Percentiles rank a stretch among this genome's conserved stretches.
Conservation (phyloP, 2,113 vertebrate species). For the Paraplagusia blochii region DNA sequence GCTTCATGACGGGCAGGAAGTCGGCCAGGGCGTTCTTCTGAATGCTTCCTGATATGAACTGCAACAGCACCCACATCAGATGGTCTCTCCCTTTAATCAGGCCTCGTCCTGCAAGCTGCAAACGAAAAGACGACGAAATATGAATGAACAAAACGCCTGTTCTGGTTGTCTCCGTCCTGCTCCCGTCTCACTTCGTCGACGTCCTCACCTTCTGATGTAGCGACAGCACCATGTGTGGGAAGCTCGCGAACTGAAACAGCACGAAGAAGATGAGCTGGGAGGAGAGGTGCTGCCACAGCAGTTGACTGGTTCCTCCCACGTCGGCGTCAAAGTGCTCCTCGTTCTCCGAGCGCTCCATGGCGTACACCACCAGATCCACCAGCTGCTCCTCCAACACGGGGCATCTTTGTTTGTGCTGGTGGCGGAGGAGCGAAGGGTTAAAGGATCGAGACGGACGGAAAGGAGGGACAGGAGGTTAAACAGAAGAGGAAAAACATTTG, state of each 20-base stretch:
- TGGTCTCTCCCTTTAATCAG: constrained; percentile 98
- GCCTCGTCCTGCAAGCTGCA: constrained; percentile 92
- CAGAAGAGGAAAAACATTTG: not conserved
- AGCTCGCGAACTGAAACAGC: constrained; percentile 98
- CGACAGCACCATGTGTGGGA: constrained; percentile 98
- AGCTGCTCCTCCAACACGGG: constrained; percentile 98
- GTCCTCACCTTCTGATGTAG: constrained; percentile 92
- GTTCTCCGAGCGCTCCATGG: constrained; percentile 98
- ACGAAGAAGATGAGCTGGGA: constrained; percentile 99
- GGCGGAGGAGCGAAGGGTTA: constrained; percentile 71
- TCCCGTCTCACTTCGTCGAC: not conserved
- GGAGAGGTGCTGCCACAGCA: constrained; percentile 98
- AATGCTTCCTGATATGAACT: constrained; percentile 98
- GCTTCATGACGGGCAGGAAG: constrained; percentile 98
- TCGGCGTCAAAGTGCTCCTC: constrained; percentile 98
- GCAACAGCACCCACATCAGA: constrained; percentile 98
- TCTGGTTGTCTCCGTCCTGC: not conserved
- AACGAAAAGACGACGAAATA: constrained; percentile 21
- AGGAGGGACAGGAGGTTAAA: constrained; percentile 22
- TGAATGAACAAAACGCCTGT: too few relatives aligned
- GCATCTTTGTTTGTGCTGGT: constrained; percentile 97
- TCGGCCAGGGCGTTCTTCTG: constrained; percentile 96
- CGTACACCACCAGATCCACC: constrained; percentile 97
- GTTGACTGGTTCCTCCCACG: constrained; percentile 94
- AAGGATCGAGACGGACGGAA: constrained; percentile 64